Percentiles rank a stretch among this genome's conserved stretches.
These are phyloP conservation scores for Catharus minimus DNA, from an alignment of 2,113 vertebrate genomes.

Conservation along the genomic window DNA sequence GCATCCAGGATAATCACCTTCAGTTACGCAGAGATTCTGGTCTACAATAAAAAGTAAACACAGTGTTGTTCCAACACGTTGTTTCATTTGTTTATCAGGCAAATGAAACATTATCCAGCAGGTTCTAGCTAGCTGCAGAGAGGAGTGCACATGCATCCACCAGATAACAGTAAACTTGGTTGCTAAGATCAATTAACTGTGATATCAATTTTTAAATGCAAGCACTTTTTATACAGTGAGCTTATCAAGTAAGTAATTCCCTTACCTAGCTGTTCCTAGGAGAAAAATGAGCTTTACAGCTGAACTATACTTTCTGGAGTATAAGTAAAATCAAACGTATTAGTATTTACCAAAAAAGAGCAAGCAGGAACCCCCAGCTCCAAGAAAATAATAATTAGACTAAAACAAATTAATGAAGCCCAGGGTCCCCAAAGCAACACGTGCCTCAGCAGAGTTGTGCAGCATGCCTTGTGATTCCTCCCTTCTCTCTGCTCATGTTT, in stretches of 20 bases:
- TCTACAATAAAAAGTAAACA: slow-evolving; percentile 45
- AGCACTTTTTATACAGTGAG: background rate
- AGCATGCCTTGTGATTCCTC: background rate
- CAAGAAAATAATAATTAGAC: background rate
- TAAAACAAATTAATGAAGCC: background rate
- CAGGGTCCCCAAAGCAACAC: background rate
- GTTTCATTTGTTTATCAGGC: slow-evolving; percentile 44
- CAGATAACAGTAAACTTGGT: slow-evolving; percentile 57
- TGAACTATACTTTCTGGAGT: background rate
- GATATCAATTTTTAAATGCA: background rate
- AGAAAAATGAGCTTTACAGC: background rate
- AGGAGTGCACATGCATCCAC: background rate
- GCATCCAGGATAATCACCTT: background rate
- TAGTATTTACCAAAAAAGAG: background rate
- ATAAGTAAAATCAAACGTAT: background rate
- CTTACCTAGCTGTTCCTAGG: background rate
- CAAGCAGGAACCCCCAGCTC: background rate
- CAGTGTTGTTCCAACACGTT: slow-evolving; percentile 25
- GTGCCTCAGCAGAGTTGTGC: background rate
- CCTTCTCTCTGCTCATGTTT: background rate
- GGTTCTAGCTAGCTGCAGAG: slow-evolving; percentile 70
- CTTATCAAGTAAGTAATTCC: background rate
- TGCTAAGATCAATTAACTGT: slow-evolving; percentile 47
- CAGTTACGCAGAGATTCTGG: slow-evolving; percentile 49
- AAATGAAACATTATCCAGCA: slow-evolving; percentile 68